These are phyloP conservation scores for Drosophila simulans DNA, from an alignment of 1,140 invertebrate species.

Conservation along the genomic window DNA sequence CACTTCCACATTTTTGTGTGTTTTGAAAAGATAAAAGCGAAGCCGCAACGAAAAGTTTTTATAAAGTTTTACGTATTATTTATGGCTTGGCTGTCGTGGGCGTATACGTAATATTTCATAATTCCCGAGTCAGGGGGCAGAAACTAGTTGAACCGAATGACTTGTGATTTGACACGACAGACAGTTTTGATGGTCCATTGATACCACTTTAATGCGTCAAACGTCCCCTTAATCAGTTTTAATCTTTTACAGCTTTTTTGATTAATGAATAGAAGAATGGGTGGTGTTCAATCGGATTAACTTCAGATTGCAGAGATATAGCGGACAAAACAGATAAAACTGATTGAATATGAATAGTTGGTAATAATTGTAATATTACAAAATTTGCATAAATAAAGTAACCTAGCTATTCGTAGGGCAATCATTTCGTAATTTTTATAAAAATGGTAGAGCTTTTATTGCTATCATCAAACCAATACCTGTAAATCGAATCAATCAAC, in stretches of 20 bases:
- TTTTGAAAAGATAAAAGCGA: constrained; percentile 69
- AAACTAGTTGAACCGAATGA: constrained; percentile 36
- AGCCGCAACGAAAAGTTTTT: constrained; percentile 59
- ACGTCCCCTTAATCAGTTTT: constrained; percentile 34
- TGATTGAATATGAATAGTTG: neutral
- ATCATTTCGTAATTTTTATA: neutral
- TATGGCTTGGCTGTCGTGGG: constrained; percentile 58
- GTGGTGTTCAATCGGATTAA: neutral
- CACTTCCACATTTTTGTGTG: constrained; percentile 34
- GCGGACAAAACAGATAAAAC: neutral
- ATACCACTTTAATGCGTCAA: constrained; percentile 29
- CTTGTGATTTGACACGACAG: constrained; percentile 31
- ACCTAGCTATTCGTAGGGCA: neutral
- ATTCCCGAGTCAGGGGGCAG: constrained; percentile 32
- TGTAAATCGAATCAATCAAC: constrained; percentile 3
- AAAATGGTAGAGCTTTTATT: neutral
- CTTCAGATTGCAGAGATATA: neutral
- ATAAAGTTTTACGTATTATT: constrained; percentile 61
- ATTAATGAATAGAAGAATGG: neutral
- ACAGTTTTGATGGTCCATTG: constrained; percentile 29
- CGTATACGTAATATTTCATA: constrained; percentile 80
- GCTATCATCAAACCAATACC: too few relatives aligned
- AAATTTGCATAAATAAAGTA: neutral
- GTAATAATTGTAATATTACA: too few relatives aligned
- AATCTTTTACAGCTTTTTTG: constrained; percentile 5